A percentile compares a stretch with the other conserved stretches of the same genome.
phyloP scores from a whole-genome alignment of 2,797 vertebrate species.

The Anguilla obscura region DNA sequence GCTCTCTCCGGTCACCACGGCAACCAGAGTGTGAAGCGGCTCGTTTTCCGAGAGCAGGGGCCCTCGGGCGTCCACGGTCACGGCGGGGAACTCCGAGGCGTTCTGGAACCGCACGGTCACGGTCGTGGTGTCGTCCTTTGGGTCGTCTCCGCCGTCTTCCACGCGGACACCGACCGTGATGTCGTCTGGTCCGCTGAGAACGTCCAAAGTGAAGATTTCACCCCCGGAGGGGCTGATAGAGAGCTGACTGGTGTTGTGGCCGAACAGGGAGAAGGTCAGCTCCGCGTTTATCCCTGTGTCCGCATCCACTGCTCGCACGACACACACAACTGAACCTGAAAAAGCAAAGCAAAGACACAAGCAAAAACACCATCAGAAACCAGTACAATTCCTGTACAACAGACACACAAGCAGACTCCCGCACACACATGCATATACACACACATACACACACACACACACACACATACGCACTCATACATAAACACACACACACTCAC shows the following conservation, averaged over 20 bases:
- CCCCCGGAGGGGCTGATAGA: conserved; percentile 64
- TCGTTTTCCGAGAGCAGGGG: conserved; percentile 63
- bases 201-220: conserved; percentile 54
- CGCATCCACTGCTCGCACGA: conserved; percentile 67
- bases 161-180: conserved; percentile 64
- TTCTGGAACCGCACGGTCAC: conserved; percentile 70
- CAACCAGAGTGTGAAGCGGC: conserved; percentile 60
- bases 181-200: conserved; percentile 53
- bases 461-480: too few relatives aligned
- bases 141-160: conserved; percentile 64
- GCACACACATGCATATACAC: too few relatives aligned
- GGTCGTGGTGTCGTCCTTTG: conserved; percentile 68
- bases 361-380: neutral
- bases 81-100: conserved; percentile 65
- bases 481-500: too few relatives aligned
- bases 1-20: conserved; percentile 58
- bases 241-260: conserved; percentile 64
- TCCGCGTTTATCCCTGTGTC: conserved; percentile 71
- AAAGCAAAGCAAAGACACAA: conserved; percentile 13
- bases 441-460: too few relatives aligned
- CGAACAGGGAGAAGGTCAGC: conserved; percentile 69
- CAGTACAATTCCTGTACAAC: neutral
- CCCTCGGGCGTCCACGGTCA: conserved; percentile 56
- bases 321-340: conserved; percentile 71
- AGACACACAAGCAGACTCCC: too few relatives aligned